Conservation (phyloP, 2,888 invertebrate species). For the Drosophila falleni region DNA sequence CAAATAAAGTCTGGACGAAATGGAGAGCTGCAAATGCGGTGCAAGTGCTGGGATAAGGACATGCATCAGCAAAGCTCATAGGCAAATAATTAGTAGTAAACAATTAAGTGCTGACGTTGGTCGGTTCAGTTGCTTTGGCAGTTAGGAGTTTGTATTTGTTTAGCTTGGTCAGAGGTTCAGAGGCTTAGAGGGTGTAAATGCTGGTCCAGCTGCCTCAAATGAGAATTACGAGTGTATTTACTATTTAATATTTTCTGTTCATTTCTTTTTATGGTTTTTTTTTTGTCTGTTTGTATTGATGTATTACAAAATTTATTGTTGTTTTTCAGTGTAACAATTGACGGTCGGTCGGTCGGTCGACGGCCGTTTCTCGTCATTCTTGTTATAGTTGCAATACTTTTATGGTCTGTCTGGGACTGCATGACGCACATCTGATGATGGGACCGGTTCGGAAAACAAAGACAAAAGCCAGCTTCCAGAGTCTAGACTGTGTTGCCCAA, state of each 20-base stretch:
- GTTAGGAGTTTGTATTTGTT: conserved; percentile 14
- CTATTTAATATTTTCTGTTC: background rate
- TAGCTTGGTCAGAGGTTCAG: conserved; percentile 9
- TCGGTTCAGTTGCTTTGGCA: conserved; percentile 5
- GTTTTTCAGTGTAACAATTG: conserved; percentile 32
- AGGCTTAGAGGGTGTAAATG: background rate
- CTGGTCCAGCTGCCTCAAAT: background rate
- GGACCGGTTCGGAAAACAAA: conserved; percentile 65
- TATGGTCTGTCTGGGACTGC: conserved; percentile 64
- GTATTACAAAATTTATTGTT: conserved; percentile 66
- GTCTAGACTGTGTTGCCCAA: conserved; percentile 66
- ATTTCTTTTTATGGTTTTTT: conserved; percentile 17
- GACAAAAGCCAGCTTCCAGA: conserved; percentile 50
- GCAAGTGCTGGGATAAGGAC: conserved; percentile 29
- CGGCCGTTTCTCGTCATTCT: conserved; percentile 21
- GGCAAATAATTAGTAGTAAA: conserved; percentile 53
- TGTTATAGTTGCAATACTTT: conserved; percentile 62
- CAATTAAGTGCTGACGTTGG: conserved; percentile 42
- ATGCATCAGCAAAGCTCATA: conserved; percentile 43
- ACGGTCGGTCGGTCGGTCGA: conserved; percentile 12
- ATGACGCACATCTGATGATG: conserved; percentile 62
- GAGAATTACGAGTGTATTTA: background rate
- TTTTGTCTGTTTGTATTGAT: conserved; percentile 55
- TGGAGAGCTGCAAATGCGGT: conserved; percentile 13
- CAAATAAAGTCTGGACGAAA: conserved; percentile 32